These are phyloP conservation scores for Crypturellus tataupa DNA, from an alignment of 2,797 vertebrate genomes.

Conservation along the genomic window DNA sequence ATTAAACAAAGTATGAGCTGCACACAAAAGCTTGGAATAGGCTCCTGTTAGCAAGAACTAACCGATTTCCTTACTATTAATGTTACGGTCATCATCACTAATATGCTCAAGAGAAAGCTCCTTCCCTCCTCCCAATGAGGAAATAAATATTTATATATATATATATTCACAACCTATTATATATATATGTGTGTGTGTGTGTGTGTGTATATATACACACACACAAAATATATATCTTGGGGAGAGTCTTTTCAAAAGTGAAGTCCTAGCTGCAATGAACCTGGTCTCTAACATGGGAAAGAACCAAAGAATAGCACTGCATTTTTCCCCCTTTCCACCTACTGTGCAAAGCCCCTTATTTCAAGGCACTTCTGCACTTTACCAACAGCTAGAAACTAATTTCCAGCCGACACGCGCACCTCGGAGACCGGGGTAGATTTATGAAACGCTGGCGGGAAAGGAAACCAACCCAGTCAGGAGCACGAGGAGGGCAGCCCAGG, in stretches of 20 bases:
- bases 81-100: not conserved
- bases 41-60: not conserved
- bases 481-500: not conserved
- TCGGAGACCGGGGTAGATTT: not conserved
- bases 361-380: not conserved
- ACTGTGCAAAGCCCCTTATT: not conserved
- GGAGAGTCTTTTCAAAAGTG: not conserved
- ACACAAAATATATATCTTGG: not conserved
- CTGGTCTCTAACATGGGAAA: not conserved
- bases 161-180: too few species aligned
- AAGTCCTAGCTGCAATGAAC: not conserved
- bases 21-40: accelerated
- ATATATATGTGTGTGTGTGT: too few species aligned
- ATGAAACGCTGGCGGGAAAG: not conserved
- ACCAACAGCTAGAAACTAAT: not conserved
- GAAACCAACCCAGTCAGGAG: not conserved
- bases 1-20: not conserved
- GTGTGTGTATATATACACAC: too few species aligned
- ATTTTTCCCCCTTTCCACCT: not conserved
- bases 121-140: not conserved
- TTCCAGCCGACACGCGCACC: not conserved
- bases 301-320: not conserved
- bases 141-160: not conserved
- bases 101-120: not conserved
- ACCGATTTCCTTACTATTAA: not conserved